Conservation (phyloP, 2,888 invertebrate species). For the Megastigmus dorsalis region DNA sequence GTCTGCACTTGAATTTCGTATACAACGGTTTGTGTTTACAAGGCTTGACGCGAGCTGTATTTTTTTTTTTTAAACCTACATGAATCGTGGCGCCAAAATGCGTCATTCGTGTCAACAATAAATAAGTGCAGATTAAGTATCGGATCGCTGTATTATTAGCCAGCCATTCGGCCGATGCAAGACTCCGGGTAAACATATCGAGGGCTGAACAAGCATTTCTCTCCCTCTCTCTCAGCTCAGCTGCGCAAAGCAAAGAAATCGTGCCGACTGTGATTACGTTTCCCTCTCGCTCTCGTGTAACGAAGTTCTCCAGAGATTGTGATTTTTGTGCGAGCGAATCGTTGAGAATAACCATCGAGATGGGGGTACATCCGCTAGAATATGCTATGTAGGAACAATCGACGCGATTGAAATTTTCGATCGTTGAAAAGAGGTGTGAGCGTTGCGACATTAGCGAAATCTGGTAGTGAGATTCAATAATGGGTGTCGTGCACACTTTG, state of each 20-base stretch:
- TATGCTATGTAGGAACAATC: neutral
- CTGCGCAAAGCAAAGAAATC: neutral
- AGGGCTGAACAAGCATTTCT: neutral
- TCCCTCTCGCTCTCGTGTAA: neutral
- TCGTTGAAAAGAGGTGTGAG: no score
- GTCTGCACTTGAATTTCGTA: no score
- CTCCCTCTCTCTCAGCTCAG: no score
- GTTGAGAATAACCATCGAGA: neutral
- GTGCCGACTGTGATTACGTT: neutral
- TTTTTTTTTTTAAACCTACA: no score
- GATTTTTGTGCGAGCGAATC: neutral
- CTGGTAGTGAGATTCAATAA: neutral
- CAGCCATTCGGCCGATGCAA: neutral
- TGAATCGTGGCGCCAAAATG: slow-evolving; percentile 7
- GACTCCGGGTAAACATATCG: neutral
- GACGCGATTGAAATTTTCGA: no score
- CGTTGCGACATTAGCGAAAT: slow-evolving; percentile 11
- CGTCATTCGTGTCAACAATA: neutral
- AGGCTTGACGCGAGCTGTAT: no score
- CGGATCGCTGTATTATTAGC: slow-evolving; percentile 1
- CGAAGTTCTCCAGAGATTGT: neutral
- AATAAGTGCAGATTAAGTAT: neutral
- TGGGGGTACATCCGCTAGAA: neutral
- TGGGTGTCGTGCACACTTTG: neutral
- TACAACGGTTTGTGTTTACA: no score